Evolutionary conservation across 2,888 invertebrate genomes (phyloP).

Genomic region (Sclerodermus sp.): DNA sequence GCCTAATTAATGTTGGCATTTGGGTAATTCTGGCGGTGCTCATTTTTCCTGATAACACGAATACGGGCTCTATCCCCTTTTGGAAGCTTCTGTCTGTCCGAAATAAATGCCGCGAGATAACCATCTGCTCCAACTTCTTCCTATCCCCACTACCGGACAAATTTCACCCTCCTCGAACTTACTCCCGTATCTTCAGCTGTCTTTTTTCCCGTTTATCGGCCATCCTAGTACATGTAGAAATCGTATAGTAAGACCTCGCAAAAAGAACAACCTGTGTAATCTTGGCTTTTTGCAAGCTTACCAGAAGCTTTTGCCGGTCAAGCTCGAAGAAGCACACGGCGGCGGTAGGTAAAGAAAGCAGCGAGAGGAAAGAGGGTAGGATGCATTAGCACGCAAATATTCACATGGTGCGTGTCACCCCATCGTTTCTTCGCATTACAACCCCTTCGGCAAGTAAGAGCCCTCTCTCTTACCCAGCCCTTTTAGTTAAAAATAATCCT

Average conservation of each 20-base stretch:
- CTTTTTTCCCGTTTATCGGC: conserved; percentile 10
- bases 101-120: conserved; percentile 33
- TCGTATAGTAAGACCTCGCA: background rate
- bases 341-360: too few species aligned
- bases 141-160: background rate
- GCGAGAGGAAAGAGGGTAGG: too few species aligned
- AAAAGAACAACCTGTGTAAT: too few species aligned
- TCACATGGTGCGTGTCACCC: too few species aligned
- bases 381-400: too few species aligned
- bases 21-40: background rate
- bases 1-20: background rate
- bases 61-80: conserved; percentile 14
- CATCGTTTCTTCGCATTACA: too few species aligned
- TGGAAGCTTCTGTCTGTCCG: background rate
- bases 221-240: background rate
- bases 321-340: too few species aligned
- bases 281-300: too few species aligned
- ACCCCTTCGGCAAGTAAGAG: too few species aligned
- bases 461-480: too few species aligned
- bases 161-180: background rate
- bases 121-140: conserved; percentile 11
- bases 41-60: conserved; percentile 5
- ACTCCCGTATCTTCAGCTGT: conserved; percentile 14
- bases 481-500: too few species aligned
- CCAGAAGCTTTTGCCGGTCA: too few species aligned